Conservation (phyloP, 2,113 vertebrate genomes). For the Paradoxurus hermaphroditus region DNA sequence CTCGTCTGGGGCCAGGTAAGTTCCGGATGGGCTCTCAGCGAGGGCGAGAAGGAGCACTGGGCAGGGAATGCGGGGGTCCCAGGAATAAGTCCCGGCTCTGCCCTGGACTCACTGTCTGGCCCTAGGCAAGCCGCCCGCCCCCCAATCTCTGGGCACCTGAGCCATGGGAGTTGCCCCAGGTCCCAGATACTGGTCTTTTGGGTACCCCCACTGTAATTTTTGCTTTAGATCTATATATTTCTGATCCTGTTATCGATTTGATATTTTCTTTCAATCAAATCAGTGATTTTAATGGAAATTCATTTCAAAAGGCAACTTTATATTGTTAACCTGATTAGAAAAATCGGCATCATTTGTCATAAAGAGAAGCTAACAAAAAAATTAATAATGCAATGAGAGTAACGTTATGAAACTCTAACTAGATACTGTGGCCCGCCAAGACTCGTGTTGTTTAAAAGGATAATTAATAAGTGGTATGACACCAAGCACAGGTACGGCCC, state of each 20-base stretch:
- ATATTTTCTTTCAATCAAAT: background rate
- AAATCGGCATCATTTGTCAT: background rate
- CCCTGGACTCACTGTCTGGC: background rate
- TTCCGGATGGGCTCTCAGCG: background rate
- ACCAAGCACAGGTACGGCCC: background rate
- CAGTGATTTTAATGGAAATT: background rate
- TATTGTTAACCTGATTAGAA: background rate
- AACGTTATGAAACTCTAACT: background rate
- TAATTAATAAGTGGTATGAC: no score
- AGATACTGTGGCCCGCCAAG: background rate
- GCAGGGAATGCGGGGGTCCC: background rate
- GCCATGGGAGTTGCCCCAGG: background rate
- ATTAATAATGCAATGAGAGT: background rate
- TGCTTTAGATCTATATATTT: background rate
- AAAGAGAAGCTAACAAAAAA: background rate
- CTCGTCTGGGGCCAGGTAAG: conserved; percentile 99
- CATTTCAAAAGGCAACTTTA: background rate
- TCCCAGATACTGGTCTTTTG: background rate
- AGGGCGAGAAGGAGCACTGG: background rate
- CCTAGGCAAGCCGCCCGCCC: background rate
- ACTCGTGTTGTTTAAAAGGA: background rate
- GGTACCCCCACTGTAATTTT: background rate
- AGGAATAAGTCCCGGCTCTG: background rate
- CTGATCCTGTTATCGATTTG: background rate
- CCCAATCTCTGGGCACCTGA: background rate